These are phyloP conservation scores for Heliconius melpomene DNA, from an alignment of 1,140 invertebrate genomes.

Conservation along the genomic window DNA sequence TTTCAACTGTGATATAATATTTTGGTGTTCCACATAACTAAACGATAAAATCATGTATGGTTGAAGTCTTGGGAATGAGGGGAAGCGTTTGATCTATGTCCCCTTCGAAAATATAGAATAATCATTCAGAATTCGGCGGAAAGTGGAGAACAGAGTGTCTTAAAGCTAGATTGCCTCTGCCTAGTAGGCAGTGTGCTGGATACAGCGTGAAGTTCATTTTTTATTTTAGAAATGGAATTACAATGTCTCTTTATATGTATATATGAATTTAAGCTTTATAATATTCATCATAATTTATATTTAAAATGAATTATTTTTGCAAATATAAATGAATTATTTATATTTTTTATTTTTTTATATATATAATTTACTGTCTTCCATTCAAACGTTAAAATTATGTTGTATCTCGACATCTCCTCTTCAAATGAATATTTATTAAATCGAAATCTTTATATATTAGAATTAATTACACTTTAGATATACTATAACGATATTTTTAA, in stretches of 20 bases:
- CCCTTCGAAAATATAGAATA: background rate
- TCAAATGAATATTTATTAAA: background rate
- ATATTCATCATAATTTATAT: background rate
- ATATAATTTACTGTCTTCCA: background rate
- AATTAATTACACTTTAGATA: background rate
- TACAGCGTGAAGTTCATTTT: no score
- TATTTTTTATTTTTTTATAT: background rate
- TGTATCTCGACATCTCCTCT: background rate
- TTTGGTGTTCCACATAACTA: no score
- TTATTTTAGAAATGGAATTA: background rate
- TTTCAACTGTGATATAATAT: no score
- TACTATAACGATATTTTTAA: background rate
- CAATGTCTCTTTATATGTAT: background rate
- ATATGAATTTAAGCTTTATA: background rate
- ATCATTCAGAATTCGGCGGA: no score
- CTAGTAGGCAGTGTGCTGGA: no score
- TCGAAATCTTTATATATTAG: background rate
- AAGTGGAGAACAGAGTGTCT: no score
- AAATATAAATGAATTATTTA: background rate
- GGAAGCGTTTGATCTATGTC: no score
- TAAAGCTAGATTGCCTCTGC: no score
- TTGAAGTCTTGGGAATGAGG: no score
- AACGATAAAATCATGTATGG: no score
- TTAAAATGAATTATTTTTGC: background rate
- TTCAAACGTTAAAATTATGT: background rate